Percentiles rank a stretch among this genome's conserved stretches.
phyloP scores from a whole-genome alignment of 2,113 vertebrate genomes.

The Cyphomyrus discorhynchus region DNA sequence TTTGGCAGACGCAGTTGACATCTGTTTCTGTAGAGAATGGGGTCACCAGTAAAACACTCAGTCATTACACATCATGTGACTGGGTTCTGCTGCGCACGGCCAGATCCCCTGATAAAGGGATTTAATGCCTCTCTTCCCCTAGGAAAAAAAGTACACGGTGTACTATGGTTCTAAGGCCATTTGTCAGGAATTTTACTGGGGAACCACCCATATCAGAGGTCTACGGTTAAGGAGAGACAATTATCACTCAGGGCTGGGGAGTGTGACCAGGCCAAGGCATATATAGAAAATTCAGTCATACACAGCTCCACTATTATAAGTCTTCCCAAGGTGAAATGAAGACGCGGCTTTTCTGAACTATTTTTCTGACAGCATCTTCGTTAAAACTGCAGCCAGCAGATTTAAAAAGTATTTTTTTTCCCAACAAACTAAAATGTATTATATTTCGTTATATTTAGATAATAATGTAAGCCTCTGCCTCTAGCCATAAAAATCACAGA shows the following conservation, averaged over 20 bases:
- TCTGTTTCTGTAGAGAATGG: slow-evolving; percentile 66
- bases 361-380: not conserved
- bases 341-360: not conserved
- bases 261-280: not conserved
- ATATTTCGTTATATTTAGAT: not conserved
- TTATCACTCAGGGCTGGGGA: not conserved
- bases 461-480: not conserved
- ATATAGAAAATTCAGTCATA: not conserved
- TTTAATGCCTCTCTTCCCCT: slow-evolving; percentile 37
- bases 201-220: not conserved
- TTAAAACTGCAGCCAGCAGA: not conserved
- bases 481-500: not conserved
- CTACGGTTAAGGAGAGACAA: not conserved
- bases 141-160: slow-evolving; percentile 12
- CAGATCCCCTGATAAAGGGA: slow-evolving; percentile 47
- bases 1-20: slow-evolving; percentile 64
- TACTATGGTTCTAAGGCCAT: slow-evolving; percentile 34
- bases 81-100: slow-evolving; percentile 42
- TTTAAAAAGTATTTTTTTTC: not conserved
- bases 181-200: slow-evolving; percentile 24
- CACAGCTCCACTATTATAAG: not conserved
- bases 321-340: not conserved
- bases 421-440: not conserved
- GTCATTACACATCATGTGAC: slow-evolving; percentile 57
- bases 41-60: slow-evolving; percentile 60